Percentiles rank a stretch among this genome's conserved stretches.
Evolutionary conservation across 2,113 vertebrate species (phyloP).

Genomic region (Microcebus tavaratra): DNA sequence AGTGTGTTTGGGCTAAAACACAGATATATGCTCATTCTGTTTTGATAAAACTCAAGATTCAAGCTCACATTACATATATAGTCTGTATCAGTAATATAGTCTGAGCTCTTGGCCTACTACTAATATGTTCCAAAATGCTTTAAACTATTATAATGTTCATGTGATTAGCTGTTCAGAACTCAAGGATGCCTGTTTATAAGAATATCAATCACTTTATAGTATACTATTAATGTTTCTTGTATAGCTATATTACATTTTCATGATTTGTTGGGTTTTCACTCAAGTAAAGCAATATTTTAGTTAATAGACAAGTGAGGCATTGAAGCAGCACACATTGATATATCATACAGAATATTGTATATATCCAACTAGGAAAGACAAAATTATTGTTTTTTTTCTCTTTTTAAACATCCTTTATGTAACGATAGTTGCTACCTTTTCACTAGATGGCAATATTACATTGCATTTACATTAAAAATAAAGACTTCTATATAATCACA

Average conservation of each 20-base stretch:
- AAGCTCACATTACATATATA: not conserved
- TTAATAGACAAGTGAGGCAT: not conserved
- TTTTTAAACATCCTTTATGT: not conserved
- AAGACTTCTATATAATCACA: not conserved
- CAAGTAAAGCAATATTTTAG: not conserved
- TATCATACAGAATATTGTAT: not conserved
- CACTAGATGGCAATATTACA: constrained; percentile 43
- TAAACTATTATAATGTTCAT: not conserved
- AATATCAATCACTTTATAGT: not conserved
- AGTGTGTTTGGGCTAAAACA: not conserved
- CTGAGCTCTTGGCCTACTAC: not conserved
- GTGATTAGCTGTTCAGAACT: not conserved
- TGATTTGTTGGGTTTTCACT: not conserved
- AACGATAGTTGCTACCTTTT: not conserved
- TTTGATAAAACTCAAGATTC: not conserved
- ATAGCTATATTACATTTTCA: not conserved
- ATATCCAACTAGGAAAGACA: not conserved
- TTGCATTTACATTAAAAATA: not conserved
- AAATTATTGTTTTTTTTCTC: not conserved
- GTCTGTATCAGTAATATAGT: not conserved
- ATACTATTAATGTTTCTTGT: not conserved
- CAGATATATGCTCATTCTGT: not conserved
- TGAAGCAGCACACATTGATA: not conserved
- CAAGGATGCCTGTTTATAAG: not conserved
- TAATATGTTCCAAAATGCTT: not conserved